Evolutionary conservation across 1,140 invertebrate species (phyloP).

Genomic region (Drosophila quadrilineata): DNA sequence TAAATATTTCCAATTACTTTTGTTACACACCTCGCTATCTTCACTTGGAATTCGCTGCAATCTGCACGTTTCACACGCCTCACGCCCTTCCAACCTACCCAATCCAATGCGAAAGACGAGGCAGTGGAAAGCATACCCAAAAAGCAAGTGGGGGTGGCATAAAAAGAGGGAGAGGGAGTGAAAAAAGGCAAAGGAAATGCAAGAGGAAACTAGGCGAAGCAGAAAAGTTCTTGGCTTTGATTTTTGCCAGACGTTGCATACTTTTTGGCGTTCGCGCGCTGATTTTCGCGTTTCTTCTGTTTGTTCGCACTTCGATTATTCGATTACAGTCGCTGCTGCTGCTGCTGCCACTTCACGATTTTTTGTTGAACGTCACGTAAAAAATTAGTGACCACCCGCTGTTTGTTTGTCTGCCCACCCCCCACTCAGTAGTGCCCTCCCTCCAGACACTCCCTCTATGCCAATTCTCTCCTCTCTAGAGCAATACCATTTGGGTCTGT

Average conservation of each 20-base stretch:
- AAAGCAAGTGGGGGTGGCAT: too few species aligned
- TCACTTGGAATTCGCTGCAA: conserved; percentile 34
- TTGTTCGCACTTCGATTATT: conserved; percentile 23
- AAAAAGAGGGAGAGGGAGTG: neutral
- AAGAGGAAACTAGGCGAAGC: conserved; percentile 41
- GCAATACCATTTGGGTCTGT: conserved; percentile 5
- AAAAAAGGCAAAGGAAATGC: neutral
- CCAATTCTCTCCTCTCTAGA: neutral
- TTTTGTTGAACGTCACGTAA: conserved; percentile 72
- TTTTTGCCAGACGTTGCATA: conserved; percentile 64
- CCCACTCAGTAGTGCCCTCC: too few species aligned
- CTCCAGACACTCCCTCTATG: neutral
- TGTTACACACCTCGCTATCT: neutral
- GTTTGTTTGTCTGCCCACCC: conserved; percentile 43
- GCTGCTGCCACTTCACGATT: too few species aligned
- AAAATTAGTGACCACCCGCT: conserved; percentile 73
- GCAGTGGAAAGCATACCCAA: too few species aligned
- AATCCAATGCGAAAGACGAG: too few species aligned
- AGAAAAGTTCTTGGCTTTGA: conserved; percentile 56
- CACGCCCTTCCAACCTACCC: conserved; percentile 59
- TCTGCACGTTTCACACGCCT: conserved; percentile 48
- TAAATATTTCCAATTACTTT: neutral
- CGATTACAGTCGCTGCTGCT: conserved; percentile 37
- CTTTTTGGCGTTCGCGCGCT: conserved; percentile 65
- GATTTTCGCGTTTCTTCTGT: conserved; percentile 46